Evolutionary conservation across 2,797 vertebrate genomes (phyloP), one percentile per base, ranked within the genome.

Genomic region (Ptychobarbus kaznakovi): DNA sequence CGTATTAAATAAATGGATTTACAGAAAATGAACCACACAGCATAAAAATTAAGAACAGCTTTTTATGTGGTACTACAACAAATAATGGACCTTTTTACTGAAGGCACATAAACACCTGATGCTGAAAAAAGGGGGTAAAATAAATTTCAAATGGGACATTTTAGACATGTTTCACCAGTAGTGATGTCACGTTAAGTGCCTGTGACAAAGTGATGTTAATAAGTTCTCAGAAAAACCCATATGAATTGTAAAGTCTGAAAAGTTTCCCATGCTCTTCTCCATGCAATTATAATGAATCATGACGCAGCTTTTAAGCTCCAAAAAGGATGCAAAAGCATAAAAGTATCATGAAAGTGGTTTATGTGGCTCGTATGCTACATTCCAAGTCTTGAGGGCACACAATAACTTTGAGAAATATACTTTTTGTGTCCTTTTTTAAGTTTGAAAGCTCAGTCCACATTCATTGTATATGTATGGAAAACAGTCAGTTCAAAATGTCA

Each of bases 51-150:
- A 38, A 32, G 7, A 81, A 76, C 12, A 18, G 58, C 42, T 35
- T 42, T 61, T 69, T 22, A 42, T 78, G 74, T 44, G 56, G 16
- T 32, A 11, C 15, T 32, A 82, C 16, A 20, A 63, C 8, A 51
- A 46, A 61, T 20, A 66, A 85, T 74, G 42, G 46, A 85, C 66
- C 44, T 18, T 56, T 66, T 61, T 75, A 58, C 22, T 65, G 77
- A 85, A 76, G 86, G 86, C 81, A 83, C 86, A 72, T 42, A 63
- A 72, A 82, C 74, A 86, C 49, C 61, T 79, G 69, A 44, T 85
- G 84, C 49, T 40, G 40, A 81, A 76, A 69, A 51, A 51, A 40
- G 28, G 38, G 40, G 18, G 40, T 58, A 38, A 32, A 53, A 51
- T 69, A 77, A n/a, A 69, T 74, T 44, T 58, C 11, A 66, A 82